Base-by-base conservation (phyloP, 2,797 vertebrate species). In the Zalophus californianus region DNA sequence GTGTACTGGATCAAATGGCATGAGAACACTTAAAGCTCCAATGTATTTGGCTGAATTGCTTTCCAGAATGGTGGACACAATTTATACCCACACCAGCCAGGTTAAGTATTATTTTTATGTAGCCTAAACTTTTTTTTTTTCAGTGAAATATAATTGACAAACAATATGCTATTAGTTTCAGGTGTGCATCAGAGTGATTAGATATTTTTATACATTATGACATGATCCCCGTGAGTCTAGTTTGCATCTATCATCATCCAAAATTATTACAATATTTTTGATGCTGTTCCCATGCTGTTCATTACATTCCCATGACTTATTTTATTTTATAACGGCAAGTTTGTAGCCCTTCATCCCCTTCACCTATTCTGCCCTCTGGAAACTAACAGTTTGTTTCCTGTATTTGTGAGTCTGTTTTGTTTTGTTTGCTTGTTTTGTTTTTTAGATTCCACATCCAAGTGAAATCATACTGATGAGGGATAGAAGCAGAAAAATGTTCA, bases 31-130 rank as follows among this genome's bases (percentile, higher is more conserved):
- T 58, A 66, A 80, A 88, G 7, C 12, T 91, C 56, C 25, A 48
- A 52, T 72, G 54, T 38, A 86, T 77, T 25, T 90, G 20, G 52
- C 38, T 58, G 66, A 62, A 62, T 58, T 90, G 77, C 75, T 92
- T 94, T 96, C 58, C 75, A 84, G 66, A 95, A 70, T 15, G 38
- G 77, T 93, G 6, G 25, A 38, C n/a, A 7, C n/a, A 78, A 16
- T 52, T 72, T 82, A 32, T 70, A 48, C 41, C 3, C 16, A 18
- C 23, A 86, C 50, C 35, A 56, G 21, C 12, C 62, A 87, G 13
- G 38, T 60, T 79, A 62, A 54, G 83, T 80, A 89, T 94, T 54
- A 9, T 58, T 72, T 91, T 88, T 79, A 90, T 41, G n/a, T 75
- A 73, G 54, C 48, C 32, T 91, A 66, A 84, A 60, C 18, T 29